Base-by-base conservation (phyloP, 1,140 invertebrate genomes). In the Panagrolaimus sp. region DNA sequence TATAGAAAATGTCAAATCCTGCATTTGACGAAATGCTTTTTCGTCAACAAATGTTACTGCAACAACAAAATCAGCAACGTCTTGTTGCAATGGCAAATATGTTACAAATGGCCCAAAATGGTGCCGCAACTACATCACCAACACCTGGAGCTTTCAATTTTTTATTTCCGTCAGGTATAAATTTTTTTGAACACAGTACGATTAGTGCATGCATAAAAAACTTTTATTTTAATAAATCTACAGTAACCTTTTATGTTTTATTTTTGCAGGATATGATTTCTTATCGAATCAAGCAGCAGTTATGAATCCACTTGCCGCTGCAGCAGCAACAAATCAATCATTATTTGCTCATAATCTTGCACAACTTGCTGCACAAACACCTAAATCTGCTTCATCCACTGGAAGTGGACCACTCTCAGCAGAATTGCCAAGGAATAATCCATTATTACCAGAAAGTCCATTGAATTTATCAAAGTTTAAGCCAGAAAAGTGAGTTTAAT, bases 41-140 rank as follows among this genome's bases (percentile, higher is more conserved):
- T 31, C 74, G 67, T 23, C 73, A 75, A 43, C 74, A 75, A 7
- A 44, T 73, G 63, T 42, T 67, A 13, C 38, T 76, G 48, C 70
- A 76, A 63, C 71, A 72, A 44, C 71, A 74, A n/a, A 51, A 74
- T 20, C 74, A 76, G 63, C 61, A 76, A 23, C 70, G 74, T 9
- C 47, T 76, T 16, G 20, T 75, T 11, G 74, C 74, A 23, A 75
- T 74, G 73, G 43, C 65, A 14, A 73, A 45, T 44, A 67, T 69
- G 43, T 69, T 69, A 31, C 67, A 68, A 43, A 38, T 31, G 14
- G 20, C 42, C 20, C 31, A 57, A 16, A 23, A 11, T 62, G 47
- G 47, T 38, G 43, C 53, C 1, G 25, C 63, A 38, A 45, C 74
- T 1, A 42, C 44, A 16, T 62, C 31, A 16, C 67, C 67, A 1